A percentile compares a stretch with the other conserved stretches of the same genome.
These are phyloP conservation scores for Dorcus hopei DNA, from an alignment of 2,888 invertebrate genomes.

Conservation along the genomic window DNA sequence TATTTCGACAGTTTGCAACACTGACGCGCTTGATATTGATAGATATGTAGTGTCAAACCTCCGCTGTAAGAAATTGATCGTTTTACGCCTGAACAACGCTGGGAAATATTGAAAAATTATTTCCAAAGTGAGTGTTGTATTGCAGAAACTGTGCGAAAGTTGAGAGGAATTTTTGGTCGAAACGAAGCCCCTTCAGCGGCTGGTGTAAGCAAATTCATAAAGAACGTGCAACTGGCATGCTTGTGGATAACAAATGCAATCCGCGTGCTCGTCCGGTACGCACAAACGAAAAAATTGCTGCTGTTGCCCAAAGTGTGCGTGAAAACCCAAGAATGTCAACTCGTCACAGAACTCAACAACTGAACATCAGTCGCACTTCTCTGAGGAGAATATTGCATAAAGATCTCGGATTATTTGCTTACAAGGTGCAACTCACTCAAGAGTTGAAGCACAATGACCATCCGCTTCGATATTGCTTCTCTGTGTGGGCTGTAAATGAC, in stretches of 20 bases:
- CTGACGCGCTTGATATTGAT: no score
- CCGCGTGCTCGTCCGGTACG: neutral
- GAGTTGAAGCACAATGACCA: constrained; percentile 24
- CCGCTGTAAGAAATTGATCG: neutral
- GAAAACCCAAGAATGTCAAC: constrained; percentile 21
- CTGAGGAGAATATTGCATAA: constrained; percentile 26
- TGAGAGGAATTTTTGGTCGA: constrained; percentile 4
- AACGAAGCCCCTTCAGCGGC: constrained; percentile 3
- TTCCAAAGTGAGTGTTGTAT: constrained; percentile 10
- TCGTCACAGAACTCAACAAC: constrained; percentile 19
- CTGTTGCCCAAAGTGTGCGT: constrained; percentile 23
- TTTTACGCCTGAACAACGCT: constrained; percentile 4
- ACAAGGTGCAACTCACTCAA: constrained; percentile 26
- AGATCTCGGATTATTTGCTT: neutral
- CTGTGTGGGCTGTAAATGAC: constrained; percentile 9
- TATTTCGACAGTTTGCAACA: no score
- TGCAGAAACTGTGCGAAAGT: constrained; percentile 4
- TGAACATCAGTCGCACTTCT: constrained; percentile 21
- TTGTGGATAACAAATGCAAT: neutral
- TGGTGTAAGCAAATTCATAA: neutral
- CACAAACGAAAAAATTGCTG: constrained; percentile 20
- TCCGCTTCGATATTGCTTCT: constrained; percentile 11
- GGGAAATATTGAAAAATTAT: constrained; percentile 12
- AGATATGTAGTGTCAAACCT: neutral
- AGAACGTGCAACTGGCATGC: neutral